Conservation (phyloP, 30 jellyfish, hydroid and myxozoan species). For the Euphysa ruthae region DNA sequence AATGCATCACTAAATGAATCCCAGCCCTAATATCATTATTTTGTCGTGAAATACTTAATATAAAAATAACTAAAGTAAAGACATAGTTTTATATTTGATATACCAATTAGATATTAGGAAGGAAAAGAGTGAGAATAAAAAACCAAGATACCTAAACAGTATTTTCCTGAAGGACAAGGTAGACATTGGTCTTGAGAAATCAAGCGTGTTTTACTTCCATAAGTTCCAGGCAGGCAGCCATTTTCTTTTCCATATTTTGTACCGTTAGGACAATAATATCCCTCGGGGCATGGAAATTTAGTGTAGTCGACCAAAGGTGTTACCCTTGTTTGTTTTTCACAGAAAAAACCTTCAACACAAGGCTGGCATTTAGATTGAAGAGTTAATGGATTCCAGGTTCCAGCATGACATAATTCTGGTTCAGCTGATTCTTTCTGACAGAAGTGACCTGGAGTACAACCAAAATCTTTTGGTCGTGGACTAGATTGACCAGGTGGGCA, state of each 20-base stretch:
- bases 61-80: too few species aligned
- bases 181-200: conserved; percentile 58
- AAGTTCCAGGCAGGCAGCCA: conserved; percentile 89
- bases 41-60: too few species aligned
- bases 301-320: conserved; percentile 52
- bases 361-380: conserved; percentile 43
- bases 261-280: conserved; percentile 90
- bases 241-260: conserved; percentile 54
- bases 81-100: too few species aligned
- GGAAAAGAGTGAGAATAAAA: too few species aligned
- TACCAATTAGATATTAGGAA: too few species aligned
- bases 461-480: conserved; percentile 29
- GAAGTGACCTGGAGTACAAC: conserved; percentile 56
- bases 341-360: conserved; percentile 68
- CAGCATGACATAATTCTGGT: conserved; percentile 72
- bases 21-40: too few species aligned
- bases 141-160: conserved; percentile 59
- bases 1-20: too few species aligned
- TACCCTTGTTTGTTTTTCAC: conserved; percentile 48
- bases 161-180: conserved; percentile 80
- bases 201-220: conserved; percentile 62
- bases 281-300: conserved; percentile 67
- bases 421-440: conserved; percentile 73
- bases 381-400: conserved; percentile 55
- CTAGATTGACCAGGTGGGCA: conserved; percentile 84